These are phyloP conservation scores for Pteronura brasiliensis DNA, from an alignment of 2,113 vertebrate genomes.

Conservation along the genomic window DNA sequence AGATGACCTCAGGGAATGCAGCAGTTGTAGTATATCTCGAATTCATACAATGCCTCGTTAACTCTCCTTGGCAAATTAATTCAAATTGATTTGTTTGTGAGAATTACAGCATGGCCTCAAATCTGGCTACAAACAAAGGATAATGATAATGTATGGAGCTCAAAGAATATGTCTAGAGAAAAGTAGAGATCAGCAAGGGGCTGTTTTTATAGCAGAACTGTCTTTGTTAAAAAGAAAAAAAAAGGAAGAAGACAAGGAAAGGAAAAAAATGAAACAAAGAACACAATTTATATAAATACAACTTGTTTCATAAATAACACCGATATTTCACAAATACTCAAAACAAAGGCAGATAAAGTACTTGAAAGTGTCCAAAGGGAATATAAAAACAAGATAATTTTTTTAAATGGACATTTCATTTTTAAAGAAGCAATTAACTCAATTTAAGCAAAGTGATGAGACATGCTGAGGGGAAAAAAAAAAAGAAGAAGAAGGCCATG, in stretches of 20 bases:
- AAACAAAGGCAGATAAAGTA: neutral
- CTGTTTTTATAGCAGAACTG: neutral
- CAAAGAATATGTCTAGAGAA: constrained; percentile 18
- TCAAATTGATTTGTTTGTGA: constrained; percentile 69
- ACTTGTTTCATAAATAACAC: neutral
- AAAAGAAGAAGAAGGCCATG: neutral
- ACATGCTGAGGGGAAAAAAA: neutral
- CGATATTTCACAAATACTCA: neutral
- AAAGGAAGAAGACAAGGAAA: neutral
- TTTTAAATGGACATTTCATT: neutral
- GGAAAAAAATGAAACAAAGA: neutral
- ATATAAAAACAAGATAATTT: neutral
- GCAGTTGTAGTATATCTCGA: neutral
- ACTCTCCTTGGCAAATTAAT: constrained; percentile 68
- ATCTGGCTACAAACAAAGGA: constrained; percentile 54
- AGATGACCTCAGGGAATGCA: constrained; percentile 36
- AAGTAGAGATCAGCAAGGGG: neutral
- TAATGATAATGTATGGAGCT: constrained; percentile 6
- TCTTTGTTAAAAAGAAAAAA: neutral
- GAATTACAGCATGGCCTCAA: constrained; percentile 26
- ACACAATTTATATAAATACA: neutral
- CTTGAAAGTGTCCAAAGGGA: neutral
- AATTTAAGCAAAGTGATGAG: constrained; percentile 10
- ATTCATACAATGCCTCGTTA: constrained; percentile 66
- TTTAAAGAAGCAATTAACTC: neutral